Base-by-base conservation (phyloP, 2,888 invertebrate genomes). In the Ischnura elegans region DNA sequence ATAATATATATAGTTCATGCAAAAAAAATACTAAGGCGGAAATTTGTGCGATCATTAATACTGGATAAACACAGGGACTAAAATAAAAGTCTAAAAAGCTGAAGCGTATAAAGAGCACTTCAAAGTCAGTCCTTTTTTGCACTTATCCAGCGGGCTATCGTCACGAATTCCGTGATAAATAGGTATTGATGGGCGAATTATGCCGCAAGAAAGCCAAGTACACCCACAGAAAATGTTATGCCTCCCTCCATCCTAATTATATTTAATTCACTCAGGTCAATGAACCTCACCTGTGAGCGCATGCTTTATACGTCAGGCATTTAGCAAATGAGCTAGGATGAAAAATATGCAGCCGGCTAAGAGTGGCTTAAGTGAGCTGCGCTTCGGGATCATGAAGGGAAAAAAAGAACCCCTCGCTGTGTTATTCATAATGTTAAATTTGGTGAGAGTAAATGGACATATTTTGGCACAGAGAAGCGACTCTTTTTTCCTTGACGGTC, bases 401-500 rank as follows among this genome's bases (percentile, higher is more conserved):
- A 66, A 66, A 66, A 61, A 25, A 61, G 25, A 61, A 21, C 61
- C 25, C 6, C 66, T 8, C 6, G 13, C 29, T 2, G 10, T 36
- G 29, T 36, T 36, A 76, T 36, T n/a, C 61, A 76, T 36, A 36
- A 76, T 76, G 36, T 76, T 76, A 76, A 76, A 76, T 76, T 76
- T 36, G 76, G 36, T 29, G 36, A 10, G 29, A 76, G 76, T 36
- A 10, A 36, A 76, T 76, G 61, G 90, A n/a, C 43, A 45, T 90
- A 61, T 45, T 61, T 90, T 90, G 90, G 90, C 90, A 66, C 90
- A 51, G 16, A 2, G 10, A 61, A 25, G n/a, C 25, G n/a, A 10
- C 29, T 36, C 51, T 2, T 55, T 61, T 61, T 25, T 43, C n/a
- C n/a, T n/a, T 43, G 43, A 45, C 36, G 55, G 43, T 61, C 90